Conservation (phyloP, 2,888 invertebrate genomes). For the Flexamia atlantica region DNA sequence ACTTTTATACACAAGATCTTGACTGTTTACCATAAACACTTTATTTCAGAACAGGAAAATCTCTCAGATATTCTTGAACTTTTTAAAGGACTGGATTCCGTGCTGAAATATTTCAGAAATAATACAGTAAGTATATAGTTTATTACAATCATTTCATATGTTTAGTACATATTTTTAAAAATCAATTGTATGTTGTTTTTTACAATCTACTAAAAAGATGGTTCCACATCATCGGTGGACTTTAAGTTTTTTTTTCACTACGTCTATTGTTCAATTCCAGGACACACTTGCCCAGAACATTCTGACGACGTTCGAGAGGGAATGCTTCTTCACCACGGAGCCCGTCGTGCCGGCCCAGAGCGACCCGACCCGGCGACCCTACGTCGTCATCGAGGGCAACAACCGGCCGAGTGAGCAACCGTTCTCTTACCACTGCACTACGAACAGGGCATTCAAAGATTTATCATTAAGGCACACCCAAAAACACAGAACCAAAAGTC, state of each 20-base stretch:
- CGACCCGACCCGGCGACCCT: constrained; percentile 10
- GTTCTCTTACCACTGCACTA: too few species aligned
- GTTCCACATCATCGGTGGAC: too few species aligned
- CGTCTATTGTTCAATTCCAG: neutral
- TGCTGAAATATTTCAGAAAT: constrained; percentile 7
- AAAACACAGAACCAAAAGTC: too few species aligned
- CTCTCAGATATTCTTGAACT: constrained; percentile 1
- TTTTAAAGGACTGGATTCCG: constrained; percentile 19
- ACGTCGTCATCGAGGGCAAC: constrained; percentile 45
- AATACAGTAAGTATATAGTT: constrained; percentile 19
- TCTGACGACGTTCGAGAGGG: constrained; percentile 29
- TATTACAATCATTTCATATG: too few species aligned
- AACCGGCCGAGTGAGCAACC: constrained; percentile 41
- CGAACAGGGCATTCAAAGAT: too few species aligned
- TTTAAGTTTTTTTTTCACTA: too few species aligned
- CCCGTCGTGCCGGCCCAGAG: neutral
- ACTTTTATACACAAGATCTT: too few species aligned
- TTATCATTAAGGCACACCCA: too few species aligned
- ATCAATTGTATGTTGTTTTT: neutral
- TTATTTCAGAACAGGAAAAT: constrained; percentile 9
- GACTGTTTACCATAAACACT: neutral
- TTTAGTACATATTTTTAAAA: too few species aligned
- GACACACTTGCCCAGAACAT: constrained; percentile 27
- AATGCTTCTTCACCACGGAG: constrained; percentile 28
- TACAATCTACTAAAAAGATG: too few species aligned